phyloP scores from a whole-genome alignment of 2,797 vertebrate species.

The Myotis daubentonii region DNA sequence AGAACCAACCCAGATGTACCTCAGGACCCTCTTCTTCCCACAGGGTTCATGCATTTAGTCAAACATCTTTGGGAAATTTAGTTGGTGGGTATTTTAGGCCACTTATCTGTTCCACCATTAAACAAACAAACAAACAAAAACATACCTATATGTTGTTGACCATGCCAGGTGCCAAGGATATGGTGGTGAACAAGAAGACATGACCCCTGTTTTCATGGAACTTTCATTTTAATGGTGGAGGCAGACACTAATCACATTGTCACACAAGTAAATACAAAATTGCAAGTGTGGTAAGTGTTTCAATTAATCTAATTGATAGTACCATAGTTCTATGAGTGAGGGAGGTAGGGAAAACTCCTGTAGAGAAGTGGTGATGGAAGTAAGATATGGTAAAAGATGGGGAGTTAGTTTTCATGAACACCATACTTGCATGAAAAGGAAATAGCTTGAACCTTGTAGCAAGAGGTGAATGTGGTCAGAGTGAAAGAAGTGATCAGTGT shows the following conservation, averaged over 20 bases:
- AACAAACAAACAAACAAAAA: neutral
- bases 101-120: neutral
- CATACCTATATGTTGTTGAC: neutral
- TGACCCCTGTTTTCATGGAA: neutral
- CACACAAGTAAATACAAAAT: neutral
- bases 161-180: neutral
- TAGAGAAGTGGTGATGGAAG: conserved; percentile 20
- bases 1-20: neutral
- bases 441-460: neutral
- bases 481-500: neutral
- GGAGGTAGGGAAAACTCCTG: neutral
- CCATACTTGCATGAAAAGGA: neutral
- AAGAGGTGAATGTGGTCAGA: neutral
- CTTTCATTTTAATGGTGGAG: conserved; percentile 3
- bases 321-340: neutral
- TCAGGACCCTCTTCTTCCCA: neutral
- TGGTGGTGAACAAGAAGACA: neutral
- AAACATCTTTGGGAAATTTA: conserved; percentile 5
- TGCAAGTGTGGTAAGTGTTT: neutral
- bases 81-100: neutral
- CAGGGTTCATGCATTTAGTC: neutral
- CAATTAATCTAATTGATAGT: neutral
- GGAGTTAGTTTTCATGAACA: conserved; percentile 21
- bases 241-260: neutral
- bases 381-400: neutral